Percentiles rank a stretch among this genome's conserved stretches.
These are phyloP conservation scores for Lacanobia oleracea DNA, from an alignment of 2,888 invertebrate species.

Conservation along the genomic window DNA sequence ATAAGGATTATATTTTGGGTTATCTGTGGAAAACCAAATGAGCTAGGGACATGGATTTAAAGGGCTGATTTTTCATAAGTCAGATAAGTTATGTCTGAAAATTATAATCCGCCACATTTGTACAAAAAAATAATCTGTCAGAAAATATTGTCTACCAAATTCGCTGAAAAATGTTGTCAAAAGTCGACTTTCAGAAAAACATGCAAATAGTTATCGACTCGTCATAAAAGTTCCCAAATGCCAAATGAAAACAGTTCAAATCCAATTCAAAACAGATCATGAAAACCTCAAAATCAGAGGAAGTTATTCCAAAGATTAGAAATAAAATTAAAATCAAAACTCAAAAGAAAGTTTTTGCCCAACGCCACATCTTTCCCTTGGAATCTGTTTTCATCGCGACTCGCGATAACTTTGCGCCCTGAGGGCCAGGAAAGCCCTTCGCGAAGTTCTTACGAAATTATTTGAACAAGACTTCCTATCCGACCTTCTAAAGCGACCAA, in stretches of 20 bases:
- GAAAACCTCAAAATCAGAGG: constrained; percentile 24
- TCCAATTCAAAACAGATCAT: constrained; percentile 6
- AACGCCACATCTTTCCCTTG: constrained; percentile 66
- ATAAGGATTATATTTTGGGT: constrained; percentile 21
- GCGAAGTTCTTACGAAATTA: constrained; percentile 87
- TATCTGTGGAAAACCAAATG: constrained; percentile 4
- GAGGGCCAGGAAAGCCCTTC: constrained; percentile 81
- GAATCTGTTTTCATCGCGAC: constrained; percentile 71
- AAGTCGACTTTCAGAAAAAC: too few species aligned
- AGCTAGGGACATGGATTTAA: background rate
- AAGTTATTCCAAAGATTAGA: constrained; percentile 39
- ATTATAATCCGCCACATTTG: too few species aligned
- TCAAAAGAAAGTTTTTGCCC: constrained; percentile 60
- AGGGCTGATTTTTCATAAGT: too few species aligned
- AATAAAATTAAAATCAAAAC: constrained; percentile 48
- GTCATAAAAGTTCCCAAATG: background rate
- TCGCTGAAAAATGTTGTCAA: too few species aligned
- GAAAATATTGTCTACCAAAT: too few species aligned
- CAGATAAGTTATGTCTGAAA: too few species aligned
- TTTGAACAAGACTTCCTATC: constrained; percentile 80
- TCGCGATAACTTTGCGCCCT: constrained; percentile 84
- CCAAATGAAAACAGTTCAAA: background rate
- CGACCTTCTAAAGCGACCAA: constrained; percentile 66
- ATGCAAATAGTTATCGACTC: too few species aligned
- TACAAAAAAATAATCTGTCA: too few species aligned